Evolutionary conservation across 2,888 invertebrate genomes (phyloP).

Genomic region (Stenurella melanura): DNA sequence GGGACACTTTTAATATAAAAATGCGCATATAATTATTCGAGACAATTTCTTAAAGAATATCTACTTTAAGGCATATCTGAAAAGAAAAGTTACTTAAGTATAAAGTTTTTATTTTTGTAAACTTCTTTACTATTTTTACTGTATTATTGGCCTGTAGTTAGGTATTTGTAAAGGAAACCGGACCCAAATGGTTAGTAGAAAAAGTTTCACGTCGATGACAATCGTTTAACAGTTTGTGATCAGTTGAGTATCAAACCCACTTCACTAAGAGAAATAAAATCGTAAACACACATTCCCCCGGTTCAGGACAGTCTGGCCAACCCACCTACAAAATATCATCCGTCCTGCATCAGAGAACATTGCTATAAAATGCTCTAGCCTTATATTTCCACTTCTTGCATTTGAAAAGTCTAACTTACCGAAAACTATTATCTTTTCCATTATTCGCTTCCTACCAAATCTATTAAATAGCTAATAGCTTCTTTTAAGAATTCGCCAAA

Average conservation of each 20-base stretch:
- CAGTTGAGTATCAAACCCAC: neutral
- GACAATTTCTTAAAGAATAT: no score
- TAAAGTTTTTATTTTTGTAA: no score
- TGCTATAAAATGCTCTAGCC: neutral
- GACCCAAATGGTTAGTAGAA: no score
- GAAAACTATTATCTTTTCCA: slow-evolving; percentile 6
- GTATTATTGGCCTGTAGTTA: no score
- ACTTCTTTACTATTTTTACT: no score
- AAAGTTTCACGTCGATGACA: no score
- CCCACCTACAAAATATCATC: slow-evolving; percentile 7
- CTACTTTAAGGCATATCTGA: no score
- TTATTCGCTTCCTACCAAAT: slow-evolving; percentile 2
- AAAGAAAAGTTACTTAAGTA: no score
- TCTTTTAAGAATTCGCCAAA: slow-evolving; percentile 24
- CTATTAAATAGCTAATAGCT: slow-evolving; percentile 11
- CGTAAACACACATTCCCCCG: neutral
- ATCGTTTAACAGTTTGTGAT: no score
- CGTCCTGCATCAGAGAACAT: neutral
- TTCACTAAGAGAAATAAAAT: neutral
- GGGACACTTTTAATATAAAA: no score
- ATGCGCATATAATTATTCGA: no score
- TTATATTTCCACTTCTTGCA: slow-evolving; percentile 4
- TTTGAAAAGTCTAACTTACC: neutral
- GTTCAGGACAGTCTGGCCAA: neutral
- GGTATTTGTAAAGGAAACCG: no score